phyloP scores from a whole-genome alignment of 2,113 vertebrate genomes.

The Pachypanchax playfairii region DNA sequence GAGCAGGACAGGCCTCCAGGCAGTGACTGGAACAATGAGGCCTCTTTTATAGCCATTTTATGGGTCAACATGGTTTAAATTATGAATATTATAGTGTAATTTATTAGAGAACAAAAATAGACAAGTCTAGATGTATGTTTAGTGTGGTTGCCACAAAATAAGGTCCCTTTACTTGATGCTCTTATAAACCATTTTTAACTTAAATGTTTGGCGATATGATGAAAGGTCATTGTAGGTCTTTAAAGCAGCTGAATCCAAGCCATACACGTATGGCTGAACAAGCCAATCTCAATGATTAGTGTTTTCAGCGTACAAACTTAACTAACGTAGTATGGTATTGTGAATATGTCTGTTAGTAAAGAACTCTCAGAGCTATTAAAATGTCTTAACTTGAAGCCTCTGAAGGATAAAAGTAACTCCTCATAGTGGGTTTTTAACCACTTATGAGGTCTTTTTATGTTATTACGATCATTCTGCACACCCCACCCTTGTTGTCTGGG shows the following conservation, averaged over 20 bases:
- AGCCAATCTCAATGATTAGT: conserved; percentile 15
- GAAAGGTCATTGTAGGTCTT: conserved; percentile 31
- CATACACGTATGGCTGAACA: conserved; percentile 15
- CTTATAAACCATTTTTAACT: conserved; percentile 64
- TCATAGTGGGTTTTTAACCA: conserved; percentile 4
- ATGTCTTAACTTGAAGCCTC: conserved; percentile 11
- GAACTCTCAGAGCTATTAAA: conserved; percentile 9
- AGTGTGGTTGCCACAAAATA: conserved; percentile 80
- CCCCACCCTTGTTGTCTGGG: conserved; percentile 24
- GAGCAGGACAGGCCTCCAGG: conserved; percentile 70
- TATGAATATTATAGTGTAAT: conserved; percentile 75
- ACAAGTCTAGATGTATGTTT: conserved; percentile 76
- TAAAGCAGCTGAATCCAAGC: conserved; percentile 40
- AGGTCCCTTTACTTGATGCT: conserved; percentile 83
- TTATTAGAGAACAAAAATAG: conserved; percentile 78
- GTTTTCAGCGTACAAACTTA: conserved; percentile 22
- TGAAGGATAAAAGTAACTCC: conserved; percentile 9
- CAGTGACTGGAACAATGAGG: conserved; percentile 62
- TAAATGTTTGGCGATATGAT: conserved; percentile 43
- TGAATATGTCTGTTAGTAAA: conserved; percentile 13
- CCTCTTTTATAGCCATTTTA: conserved; percentile 76
- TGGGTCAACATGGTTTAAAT: conserved; percentile 68
- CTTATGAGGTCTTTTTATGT: too few relatives aligned
- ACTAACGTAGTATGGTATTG: conserved; percentile 16
- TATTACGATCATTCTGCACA: conserved; percentile 10